Evolutionary conservation across 2,888 invertebrate genomes (phyloP), one percentile per base, ranked within the genome.

Genomic region (Anoncus sp.): DNA sequence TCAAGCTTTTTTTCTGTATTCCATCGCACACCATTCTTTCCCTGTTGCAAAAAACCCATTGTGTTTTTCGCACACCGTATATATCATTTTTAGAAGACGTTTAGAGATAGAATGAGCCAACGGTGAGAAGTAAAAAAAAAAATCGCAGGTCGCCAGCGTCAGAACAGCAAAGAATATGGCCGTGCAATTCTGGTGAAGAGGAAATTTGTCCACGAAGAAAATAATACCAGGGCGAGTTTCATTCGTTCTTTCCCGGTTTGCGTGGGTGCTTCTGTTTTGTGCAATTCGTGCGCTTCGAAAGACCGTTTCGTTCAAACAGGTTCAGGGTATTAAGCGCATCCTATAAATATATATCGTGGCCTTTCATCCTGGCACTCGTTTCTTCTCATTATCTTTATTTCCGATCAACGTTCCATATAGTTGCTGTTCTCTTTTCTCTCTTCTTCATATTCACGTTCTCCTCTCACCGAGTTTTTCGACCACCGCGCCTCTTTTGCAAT

Each of bases 281-380:
- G 69, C 72, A 74, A 77, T 67, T 72, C 79, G 71, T 79, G 79
- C 72, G 79, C 57, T 70, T 76, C 53, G 65, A 66, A 51, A 78
- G 65, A 71, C 67, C 57, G 74, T 59, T 75, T 63, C 71, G 76
- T 75, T 66, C 76, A 73, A 81, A 79, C 80, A 79, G 78, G 79
- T 81, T 55, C 51, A 31, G 22, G 49, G 66, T 70, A 79, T 79
- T 77, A 72, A 79, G 76, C 53, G 62, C 40, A 66, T 16, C 57
- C 43, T 27, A 6, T 49, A 24, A 4, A 16, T 16, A 12, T 49
- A 24, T 4, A 24, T 47, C 69, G 35, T 60, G 59, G 60, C 47
- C 53, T 65, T 51, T 55, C 38, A 45, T 57, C 47, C 38, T 59
- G n/a, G 14, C 35, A 22, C 18, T 24, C 35, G 35, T 27, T 62